These are phyloP conservation scores for Acleris laterana DNA, from an alignment of 2,888 invertebrate species.

Conservation along the genomic window DNA sequence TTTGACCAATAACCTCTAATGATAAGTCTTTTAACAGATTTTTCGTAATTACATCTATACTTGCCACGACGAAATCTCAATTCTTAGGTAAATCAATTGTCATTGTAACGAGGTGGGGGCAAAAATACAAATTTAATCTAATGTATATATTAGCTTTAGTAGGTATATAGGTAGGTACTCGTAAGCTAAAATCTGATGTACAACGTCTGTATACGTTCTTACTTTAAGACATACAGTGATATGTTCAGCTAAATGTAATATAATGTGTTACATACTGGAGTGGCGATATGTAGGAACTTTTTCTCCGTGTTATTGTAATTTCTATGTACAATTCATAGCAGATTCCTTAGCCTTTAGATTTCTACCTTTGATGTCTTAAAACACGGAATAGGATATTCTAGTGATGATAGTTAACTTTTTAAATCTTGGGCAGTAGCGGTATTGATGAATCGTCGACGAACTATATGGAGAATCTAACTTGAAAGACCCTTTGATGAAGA, in stretches of 20 bases:
- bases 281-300: slow-evolving; percentile 32
- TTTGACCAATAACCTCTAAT: no score
- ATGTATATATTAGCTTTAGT: slow-evolving; percentile 70
- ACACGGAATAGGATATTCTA: slow-evolving; percentile 26
- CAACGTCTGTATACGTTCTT: slow-evolving; percentile 82
- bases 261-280: slow-evolving; percentile 41
- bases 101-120: slow-evolving; percentile 32
- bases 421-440: slow-evolving; percentile 10
- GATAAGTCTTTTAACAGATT: background rate
- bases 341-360: slow-evolving; percentile 33
- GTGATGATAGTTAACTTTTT: slow-evolving; percentile 28
- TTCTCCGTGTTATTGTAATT: slow-evolving; percentile 20
- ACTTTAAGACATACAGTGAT: slow-evolving; percentile 56
- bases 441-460: no score
- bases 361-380: slow-evolving; percentile 32
- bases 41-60: slow-evolving; percentile 25
- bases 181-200: slow-evolving; percentile 79
- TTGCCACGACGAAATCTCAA: slow-evolving; percentile 34
- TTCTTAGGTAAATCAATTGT: slow-evolving; percentile 35
- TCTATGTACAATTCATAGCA: slow-evolving; percentile 12
- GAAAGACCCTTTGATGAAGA: no score
- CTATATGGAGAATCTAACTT: no score
- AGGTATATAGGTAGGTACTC: slow-evolving; percentile 58
- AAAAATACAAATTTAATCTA: slow-evolving; percentile 48
- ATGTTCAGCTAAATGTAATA: slow-evolving; percentile 47